Percentiles rank a stretch among this genome's conserved stretches.
Evolutionary conservation across 2,797 vertebrate genomes (phyloP).

Genomic region (Ctenopoma multispine): DNA sequence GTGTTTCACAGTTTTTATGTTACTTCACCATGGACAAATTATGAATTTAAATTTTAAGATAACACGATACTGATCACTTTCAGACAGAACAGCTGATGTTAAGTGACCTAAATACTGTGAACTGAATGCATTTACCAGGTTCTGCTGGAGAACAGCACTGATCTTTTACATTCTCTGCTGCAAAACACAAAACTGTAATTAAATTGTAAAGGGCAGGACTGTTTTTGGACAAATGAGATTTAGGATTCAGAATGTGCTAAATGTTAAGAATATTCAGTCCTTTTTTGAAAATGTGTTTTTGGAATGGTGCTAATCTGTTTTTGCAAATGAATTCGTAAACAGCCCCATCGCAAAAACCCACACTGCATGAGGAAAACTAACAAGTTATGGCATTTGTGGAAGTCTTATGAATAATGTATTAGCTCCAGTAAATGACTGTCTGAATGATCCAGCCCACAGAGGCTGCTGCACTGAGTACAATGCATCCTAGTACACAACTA

Average conservation of each 20-base stretch:
- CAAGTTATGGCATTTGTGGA: conserved; percentile 64
- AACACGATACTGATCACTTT: too few species aligned
- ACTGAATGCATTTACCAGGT: too few species aligned
- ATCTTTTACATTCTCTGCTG: too few species aligned
- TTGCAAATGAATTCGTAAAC: conserved; percentile 20
- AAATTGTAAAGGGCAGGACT: too few species aligned
- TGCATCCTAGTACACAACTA: conserved; percentile 3
- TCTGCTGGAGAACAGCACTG: too few species aligned
- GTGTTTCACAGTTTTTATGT: too few species aligned
- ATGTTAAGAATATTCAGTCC: background rate
- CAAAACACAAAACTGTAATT: too few species aligned
- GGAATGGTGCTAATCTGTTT: background rate
- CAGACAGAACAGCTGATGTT: too few species aligned
- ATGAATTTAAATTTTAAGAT: too few species aligned
- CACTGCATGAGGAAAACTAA: conserved; percentile 61
- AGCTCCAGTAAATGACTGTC: conserved; percentile 66
- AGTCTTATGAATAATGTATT: conserved; percentile 69
- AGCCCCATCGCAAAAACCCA: conserved; percentile 31
- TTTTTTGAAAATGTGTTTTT: too few species aligned
- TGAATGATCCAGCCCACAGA: conserved; percentile 54
- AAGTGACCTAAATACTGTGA: too few species aligned
- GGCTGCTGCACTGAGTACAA: conserved; percentile 27
- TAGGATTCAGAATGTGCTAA: background rate
- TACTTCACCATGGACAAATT: too few species aligned
- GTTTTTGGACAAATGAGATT: background rate